Evolutionary conservation across 2,888 invertebrate genomes (phyloP).

Genomic region (Andrena haemorrhoa): DNA sequence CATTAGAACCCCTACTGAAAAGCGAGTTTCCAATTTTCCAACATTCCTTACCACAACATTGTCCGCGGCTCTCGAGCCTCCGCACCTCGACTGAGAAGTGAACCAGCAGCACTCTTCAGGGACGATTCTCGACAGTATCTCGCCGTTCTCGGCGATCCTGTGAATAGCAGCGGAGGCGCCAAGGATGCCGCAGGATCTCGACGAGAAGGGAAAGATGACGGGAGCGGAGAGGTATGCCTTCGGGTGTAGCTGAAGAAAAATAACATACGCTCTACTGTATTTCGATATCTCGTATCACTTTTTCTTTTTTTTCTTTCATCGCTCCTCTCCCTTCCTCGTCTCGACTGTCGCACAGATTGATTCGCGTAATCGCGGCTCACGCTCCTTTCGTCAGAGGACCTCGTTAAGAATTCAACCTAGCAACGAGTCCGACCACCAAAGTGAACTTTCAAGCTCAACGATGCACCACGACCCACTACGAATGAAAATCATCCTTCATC

Average conservation of each 20-base stretch:
- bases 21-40: not conserved
- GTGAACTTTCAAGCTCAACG: conserved; percentile 44
- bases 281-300: conserved; percentile 1
- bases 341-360: conserved; percentile 58
- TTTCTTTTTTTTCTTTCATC: not conserved
- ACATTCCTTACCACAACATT: conserved; percentile 53
- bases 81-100: conserved; percentile 50
- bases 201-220: conserved; percentile 74
- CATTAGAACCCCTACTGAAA: not conserved
- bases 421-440: conserved; percentile 13
- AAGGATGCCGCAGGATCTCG: conserved; percentile 69
- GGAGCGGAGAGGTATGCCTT: conserved; percentile 76
- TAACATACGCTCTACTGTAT: too few species aligned
- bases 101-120: conserved; percentile 78
- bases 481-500: conserved; percentile 35
- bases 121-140: conserved; percentile 70
- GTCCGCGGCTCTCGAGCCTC: conserved; percentile 53
- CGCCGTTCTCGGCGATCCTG: conserved; percentile 60
- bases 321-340: conserved; percentile 16
- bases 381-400: conserved; percentile 5
- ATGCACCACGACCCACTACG: conserved; percentile 27
- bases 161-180: conserved; percentile 59
- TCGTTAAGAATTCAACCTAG: not conserved
- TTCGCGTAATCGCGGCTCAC: conserved; percentile 45
- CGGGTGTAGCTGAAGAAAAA: conserved; percentile 72